These are phyloP conservation scores for Agrochola litura DNA, from an alignment of 2,888 invertebrate species.

Conservation along the genomic window DNA sequence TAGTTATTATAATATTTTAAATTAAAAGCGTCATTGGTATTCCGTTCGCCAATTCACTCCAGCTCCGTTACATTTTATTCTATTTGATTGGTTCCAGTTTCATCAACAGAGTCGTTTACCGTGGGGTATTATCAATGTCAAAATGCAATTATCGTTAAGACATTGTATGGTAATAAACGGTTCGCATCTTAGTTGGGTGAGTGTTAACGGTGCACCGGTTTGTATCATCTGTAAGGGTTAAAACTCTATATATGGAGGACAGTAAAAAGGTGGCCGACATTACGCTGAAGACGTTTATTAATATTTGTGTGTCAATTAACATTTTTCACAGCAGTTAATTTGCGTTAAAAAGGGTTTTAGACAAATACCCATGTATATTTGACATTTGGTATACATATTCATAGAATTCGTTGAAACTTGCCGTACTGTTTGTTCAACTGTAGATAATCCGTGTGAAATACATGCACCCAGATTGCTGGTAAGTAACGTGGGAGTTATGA, in stretches of 20 bases:
- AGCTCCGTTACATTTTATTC: slow-evolving; percentile 53
- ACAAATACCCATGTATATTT: slow-evolving; percentile 13
- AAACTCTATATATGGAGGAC: slow-evolving; percentile 64
- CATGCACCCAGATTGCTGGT: slow-evolving; percentile 51
- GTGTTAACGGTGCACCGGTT: slow-evolving; percentile 64
- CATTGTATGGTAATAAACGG: slow-evolving; percentile 66
- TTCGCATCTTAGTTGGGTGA: slow-evolving; percentile 63
- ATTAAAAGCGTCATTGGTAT: slow-evolving; percentile 54
- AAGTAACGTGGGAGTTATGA: slow-evolving; percentile 72
- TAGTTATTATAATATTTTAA: slow-evolving; percentile 60
- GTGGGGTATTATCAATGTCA: slow-evolving; percentile 63
- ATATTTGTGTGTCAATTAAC: slow-evolving; percentile 65
- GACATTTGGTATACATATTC: slow-evolving; percentile 47
- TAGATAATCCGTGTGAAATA: slow-evolving; percentile 68
- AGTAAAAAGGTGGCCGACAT: slow-evolving; percentile 66
- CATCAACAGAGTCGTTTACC: slow-evolving; percentile 57
- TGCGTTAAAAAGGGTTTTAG: slow-evolving; percentile 39
- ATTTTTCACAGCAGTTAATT: slow-evolving; percentile 60
- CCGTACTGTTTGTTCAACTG: slow-evolving; percentile 60
- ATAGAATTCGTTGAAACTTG: slow-evolving; percentile 56
- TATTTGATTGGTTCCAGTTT: slow-evolving; percentile 59
- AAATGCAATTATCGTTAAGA: slow-evolving; percentile 71
- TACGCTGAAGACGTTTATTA: slow-evolving; percentile 61
- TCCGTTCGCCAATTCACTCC: slow-evolving; percentile 32
- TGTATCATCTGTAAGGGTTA: slow-evolving; percentile 51